These are phyloP conservation scores for Mionectes olivaceus DNA, from an alignment of 2,797 vertebrate genomes.

Conservation along the genomic window DNA sequence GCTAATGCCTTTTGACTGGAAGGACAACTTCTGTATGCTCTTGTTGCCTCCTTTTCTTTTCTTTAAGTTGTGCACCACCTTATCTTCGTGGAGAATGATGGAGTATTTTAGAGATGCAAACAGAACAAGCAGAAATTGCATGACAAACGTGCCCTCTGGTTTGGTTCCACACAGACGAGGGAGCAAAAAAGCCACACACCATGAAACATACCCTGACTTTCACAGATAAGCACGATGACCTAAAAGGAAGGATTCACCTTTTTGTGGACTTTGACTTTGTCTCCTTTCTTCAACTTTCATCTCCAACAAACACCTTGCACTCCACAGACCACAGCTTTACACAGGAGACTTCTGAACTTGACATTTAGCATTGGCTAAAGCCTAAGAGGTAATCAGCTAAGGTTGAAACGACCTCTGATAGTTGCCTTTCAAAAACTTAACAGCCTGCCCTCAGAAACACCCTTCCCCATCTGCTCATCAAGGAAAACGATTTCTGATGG, in stretches of 20 bases:
- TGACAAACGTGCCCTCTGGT: background rate
- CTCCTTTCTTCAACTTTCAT: background rate
- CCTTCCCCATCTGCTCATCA: constrained; percentile 43
- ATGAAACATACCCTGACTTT: background rate
- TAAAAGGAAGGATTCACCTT: background rate
- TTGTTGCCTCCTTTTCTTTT: background rate
- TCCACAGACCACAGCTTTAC: background rate
- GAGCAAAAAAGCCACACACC: background rate
- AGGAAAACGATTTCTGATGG: constrained; percentile 51
- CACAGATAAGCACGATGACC: background rate
- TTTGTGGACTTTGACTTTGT: background rate
- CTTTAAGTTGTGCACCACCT: background rate
- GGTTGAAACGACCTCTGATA: constrained; percentile 43
- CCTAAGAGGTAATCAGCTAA: constrained; percentile 4
- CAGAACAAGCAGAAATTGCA: background rate
- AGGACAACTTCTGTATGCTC: background rate
- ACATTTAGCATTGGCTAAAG: background rate
- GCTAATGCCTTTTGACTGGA: background rate
- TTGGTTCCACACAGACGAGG: background rate
- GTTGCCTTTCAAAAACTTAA: constrained; percentile 44
- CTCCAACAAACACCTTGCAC: background rate
- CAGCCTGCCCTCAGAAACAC: constrained; percentile 29
- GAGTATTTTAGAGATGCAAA: background rate
- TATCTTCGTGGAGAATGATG: background rate
- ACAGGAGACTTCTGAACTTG: background rate